Evolutionary conservation across 2,797 vertebrate genomes (phyloP), one percentile per base, ranked within the genome.

Genomic region (Anabacerthia variegaticeps): DNA sequence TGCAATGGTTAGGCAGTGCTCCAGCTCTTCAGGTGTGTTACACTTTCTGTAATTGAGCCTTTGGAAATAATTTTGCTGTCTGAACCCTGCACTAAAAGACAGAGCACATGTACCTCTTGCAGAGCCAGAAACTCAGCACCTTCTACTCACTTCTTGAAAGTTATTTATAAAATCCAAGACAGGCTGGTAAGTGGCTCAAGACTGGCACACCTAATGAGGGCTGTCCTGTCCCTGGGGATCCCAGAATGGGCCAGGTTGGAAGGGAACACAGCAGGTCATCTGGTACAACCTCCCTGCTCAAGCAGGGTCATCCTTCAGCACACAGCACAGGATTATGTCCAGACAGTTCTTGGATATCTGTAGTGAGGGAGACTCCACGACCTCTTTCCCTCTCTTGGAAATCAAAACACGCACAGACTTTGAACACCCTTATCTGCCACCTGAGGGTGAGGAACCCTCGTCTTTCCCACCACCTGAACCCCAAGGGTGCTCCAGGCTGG

Each of bases 81-180:
- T 52, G 65, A 91, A 72, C 21, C 2, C 37, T 61, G 37, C n/a
- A 44, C 4, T 16, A 59, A 44, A n/a, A 87, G 30, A 18, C 44
- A 6, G 1, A 84, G 56, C 21, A 28, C 23, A 27, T 0, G 6
- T 2, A 24, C 8, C 43, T 28, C 9, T 0, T 3, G 2, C 55
- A 82, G 18, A 63, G 52, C 7, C 48, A 85, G 61, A 41, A 85
- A 77, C 10, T 49, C 56, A 54, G 22, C 28, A 43, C 21, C 28
- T 52, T 56, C 66, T 39, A 34, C 66, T 48, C 44, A 23, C 12
- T 61, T 51, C 54, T 54, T 44, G 26, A 34, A 92, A 93, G 39
- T 14, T 37, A 17, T 3, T 39, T 41, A 28, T 12, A 55, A 54
- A 86, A 77, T 28, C 36, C 7, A 6, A 0, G 0, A n/a, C 37